These are phyloP conservation scores for Bombus consobrinus DNA, from an alignment of 1,140 invertebrate genomes.

Conservation along the genomic window DNA sequence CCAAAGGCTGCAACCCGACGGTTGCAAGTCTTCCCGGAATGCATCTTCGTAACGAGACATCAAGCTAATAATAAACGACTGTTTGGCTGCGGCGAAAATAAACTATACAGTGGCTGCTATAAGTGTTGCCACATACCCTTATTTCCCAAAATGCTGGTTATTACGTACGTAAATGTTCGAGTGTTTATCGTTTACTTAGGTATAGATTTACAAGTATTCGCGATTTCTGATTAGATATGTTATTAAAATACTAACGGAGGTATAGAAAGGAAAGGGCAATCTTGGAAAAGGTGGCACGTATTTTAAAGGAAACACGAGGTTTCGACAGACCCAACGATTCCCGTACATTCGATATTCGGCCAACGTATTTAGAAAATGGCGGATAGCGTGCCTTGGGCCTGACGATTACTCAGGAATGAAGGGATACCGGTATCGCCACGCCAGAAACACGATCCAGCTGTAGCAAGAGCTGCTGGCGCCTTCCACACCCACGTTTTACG, in stretches of 20 bases:
- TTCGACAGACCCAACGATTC: constrained; percentile 31
- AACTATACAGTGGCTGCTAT: constrained; percentile 27
- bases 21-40: constrained; percentile 65
- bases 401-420: constrained; percentile 82
- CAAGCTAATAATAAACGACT: constrained; percentile 74
- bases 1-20: constrained; percentile 48
- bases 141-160: neutral
- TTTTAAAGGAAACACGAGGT: constrained; percentile 25
- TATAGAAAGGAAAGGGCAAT: too few relatives aligned
- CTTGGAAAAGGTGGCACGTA: neutral
- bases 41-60: constrained; percentile 71
- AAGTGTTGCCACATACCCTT: neutral
- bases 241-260: too few relatives aligned
- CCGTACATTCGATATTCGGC: constrained; percentile 59
- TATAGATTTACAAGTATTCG: too few relatives aligned
- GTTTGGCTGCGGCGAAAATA: constrained; percentile 62
- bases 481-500: constrained; percentile 67
- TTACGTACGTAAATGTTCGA: too few relatives aligned
- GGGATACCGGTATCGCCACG: constrained; percentile 81
- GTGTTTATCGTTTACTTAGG: too few relatives aligned
- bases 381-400: constrained; percentile 76
- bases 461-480: constrained; percentile 69
- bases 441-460: constrained; percentile 71
- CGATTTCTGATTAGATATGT: too few relatives aligned
- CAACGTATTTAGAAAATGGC: constrained; percentile 79